Percentiles rank a stretch among this genome's conserved stretches.
phyloP scores from a whole-genome alignment of 2,113 vertebrate genomes.

The Lasiurus cinereus region DNA sequence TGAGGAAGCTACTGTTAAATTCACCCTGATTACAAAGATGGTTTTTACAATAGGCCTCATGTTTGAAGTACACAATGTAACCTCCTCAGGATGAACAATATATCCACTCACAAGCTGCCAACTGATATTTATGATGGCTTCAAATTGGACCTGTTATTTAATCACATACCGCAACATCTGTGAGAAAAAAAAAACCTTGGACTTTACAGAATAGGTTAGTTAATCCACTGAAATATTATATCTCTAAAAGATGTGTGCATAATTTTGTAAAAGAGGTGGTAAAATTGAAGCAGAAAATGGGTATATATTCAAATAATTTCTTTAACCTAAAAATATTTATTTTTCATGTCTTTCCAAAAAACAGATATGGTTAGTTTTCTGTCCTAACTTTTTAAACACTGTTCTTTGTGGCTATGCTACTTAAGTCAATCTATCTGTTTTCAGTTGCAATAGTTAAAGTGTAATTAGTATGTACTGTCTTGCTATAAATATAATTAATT shows the following conservation, averaged over 20 bases:
- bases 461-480: slow-evolving; percentile 40
- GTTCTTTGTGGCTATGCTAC: slow-evolving; percentile 18
- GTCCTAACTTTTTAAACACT: slow-evolving; percentile 44
- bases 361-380: neutral
- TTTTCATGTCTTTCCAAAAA: slow-evolving; percentile 50
- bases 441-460: slow-evolving; percentile 55
- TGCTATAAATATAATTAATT: slow-evolving; percentile 75
- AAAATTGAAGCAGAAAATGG: slow-evolving; percentile 58
- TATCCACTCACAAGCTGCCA: slow-evolving; percentile 52
- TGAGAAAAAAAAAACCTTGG: neutral
- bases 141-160: slow-evolving; percentile 38
- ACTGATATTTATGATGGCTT: slow-evolving; percentile 31
- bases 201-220: slow-evolving; percentile 58
- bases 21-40: slow-evolving; percentile 45
- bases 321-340: slow-evolving; percentile 40
- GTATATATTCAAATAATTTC: slow-evolving; percentile 44
- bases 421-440: slow-evolving; percentile 64
- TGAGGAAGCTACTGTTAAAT: slow-evolving; percentile 70
- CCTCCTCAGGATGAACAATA: slow-evolving; percentile 53
- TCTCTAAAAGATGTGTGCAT: neutral
- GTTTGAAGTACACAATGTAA: slow-evolving; percentile 63
- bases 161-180: slow-evolving; percentile 30
- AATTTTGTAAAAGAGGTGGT: neutral
- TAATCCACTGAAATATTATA: neutral
- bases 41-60: slow-evolving; percentile 58